These are phyloP conservation scores for Rhogogaster chlorosoma DNA, from an alignment of 2,888 invertebrate species.

Conservation along the genomic window DNA sequence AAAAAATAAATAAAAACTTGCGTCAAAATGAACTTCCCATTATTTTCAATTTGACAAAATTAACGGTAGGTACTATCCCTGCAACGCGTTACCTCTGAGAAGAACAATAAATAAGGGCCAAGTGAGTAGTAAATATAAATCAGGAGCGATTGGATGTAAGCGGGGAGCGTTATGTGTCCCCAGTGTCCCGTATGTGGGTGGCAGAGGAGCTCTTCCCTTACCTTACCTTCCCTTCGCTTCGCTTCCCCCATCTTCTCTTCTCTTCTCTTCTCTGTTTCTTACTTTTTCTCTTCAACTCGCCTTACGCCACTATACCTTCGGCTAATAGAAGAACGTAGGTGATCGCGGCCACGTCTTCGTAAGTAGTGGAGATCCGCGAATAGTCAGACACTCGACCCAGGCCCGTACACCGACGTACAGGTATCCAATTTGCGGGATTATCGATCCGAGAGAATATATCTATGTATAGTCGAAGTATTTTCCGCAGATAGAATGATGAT, in stretches of 20 bases:
- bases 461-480: neutral
- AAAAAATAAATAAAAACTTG: too few relatives aligned
- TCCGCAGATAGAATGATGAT: neutral
- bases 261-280: constrained; percentile 43
- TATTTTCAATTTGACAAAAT: constrained; percentile 77
- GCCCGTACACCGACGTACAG: neutral
- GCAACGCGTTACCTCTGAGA: constrained; percentile 71
- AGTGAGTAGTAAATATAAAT: constrained; percentile 78
- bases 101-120: constrained; percentile 76
- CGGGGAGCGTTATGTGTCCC: constrained; percentile 78
- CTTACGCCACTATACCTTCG: constrained; percentile 6
- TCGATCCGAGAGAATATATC: neutral
- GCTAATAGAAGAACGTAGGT: neutral
- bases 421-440: neutral
- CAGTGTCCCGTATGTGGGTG: constrained; percentile 76
- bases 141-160: constrained; percentile 78
- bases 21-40: constrained; percentile 62
- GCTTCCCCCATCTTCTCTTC: neutral
- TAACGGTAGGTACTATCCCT: constrained; percentile 69
- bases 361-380: neutral
- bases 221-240: neutral
- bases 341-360: neutral
- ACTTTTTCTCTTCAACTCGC: constrained; percentile 54
- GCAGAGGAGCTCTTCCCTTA: constrained; percentile 60
- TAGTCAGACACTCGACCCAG: neutral